Evolutionary conservation across 53 echinoderm and acorn worm species (phyloP).

Genomic region (Henricia sp.): DNA sequence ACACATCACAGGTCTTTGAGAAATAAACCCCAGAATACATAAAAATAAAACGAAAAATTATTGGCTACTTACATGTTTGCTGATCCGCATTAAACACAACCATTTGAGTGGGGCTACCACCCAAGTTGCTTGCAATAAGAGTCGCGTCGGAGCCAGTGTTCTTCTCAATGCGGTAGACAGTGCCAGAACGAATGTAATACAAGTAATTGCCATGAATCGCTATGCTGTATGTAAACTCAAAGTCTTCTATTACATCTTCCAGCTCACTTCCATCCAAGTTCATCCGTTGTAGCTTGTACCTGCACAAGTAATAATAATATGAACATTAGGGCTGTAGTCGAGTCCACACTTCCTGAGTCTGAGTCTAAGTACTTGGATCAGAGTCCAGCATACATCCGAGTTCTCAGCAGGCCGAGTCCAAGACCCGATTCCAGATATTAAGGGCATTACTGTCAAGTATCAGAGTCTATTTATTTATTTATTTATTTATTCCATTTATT

Average conservation of each 20-base stretch:
- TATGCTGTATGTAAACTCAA: background rate
- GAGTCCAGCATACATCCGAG: no score
- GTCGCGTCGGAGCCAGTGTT: slow-evolving; percentile 59
- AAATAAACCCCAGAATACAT: no score
- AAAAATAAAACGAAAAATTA: background rate
- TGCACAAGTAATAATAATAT: no score
- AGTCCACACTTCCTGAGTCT: no score
- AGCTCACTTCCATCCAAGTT: slow-evolving; percentile 46
- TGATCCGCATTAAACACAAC: slow-evolving; percentile 17
- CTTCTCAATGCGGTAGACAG: slow-evolving; percentile 52
- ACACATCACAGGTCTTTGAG: no score
- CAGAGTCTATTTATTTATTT: no score
- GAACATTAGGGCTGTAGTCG: no score
- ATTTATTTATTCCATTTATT: no score
- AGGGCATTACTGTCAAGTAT: no score
- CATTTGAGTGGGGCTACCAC: background rate
- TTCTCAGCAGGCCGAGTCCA: no score
- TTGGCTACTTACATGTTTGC: slow-evolving; percentile 31
- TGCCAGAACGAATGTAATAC: background rate
- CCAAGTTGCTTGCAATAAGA: background rate
- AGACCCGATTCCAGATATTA: no score
- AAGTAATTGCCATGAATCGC: slow-evolving; percentile 47
- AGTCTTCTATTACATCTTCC: slow-evolving; percentile 17
- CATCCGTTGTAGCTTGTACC: background rate
- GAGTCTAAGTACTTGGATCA: no score